These are phyloP conservation scores for Coelinius sp. DNA, from an alignment of 2,888 invertebrate species.

Conservation along the genomic window DNA sequence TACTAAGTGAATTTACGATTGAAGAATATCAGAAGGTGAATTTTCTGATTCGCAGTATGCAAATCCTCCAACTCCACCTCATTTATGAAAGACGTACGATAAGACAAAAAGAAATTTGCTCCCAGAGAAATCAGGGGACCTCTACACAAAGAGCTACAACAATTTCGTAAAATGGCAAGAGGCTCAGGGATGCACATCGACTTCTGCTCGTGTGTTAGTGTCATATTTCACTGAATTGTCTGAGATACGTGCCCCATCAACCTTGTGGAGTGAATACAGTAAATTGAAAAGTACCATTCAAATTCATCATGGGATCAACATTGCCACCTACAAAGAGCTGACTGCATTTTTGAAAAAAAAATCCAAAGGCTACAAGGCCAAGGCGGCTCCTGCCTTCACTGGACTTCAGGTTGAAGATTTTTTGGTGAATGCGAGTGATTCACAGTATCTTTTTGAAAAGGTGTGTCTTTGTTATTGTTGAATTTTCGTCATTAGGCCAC, in stretches of 20 bases:
- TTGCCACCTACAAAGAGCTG: constrained; percentile 16
- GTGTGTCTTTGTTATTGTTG: background rate
- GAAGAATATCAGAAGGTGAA: background rate
- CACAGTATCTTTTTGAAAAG: constrained; percentile 42
- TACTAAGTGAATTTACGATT: background rate
- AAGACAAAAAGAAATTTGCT: background rate
- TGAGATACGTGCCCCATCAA: constrained; percentile 33
- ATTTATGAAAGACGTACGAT: background rate
- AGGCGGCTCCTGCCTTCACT: constrained; percentile 25
- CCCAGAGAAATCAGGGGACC: constrained; percentile 24
- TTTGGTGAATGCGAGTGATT: constrained; percentile 42
- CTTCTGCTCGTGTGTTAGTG: constrained; percentile 30
- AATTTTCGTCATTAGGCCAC: too few relatives aligned
- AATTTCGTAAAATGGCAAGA: constrained; percentile 36
- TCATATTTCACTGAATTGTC: constrained; percentile 37
- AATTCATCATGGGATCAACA: constrained; percentile 23
- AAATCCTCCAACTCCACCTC: constrained; percentile 6
- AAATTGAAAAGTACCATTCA: constrained; percentile 39
- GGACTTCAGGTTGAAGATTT: constrained; percentile 27
- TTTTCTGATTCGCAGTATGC: constrained; percentile 1
- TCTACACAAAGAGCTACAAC: constrained; percentile 26
- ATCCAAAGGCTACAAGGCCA: constrained; percentile 8
- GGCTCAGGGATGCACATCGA: constrained; percentile 17
- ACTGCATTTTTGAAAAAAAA: constrained; percentile 29
- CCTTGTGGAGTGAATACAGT: constrained; percentile 38